Conservation (phyloP, 64 coral and sea anemone species). For the Montipora foliosa region DNA sequence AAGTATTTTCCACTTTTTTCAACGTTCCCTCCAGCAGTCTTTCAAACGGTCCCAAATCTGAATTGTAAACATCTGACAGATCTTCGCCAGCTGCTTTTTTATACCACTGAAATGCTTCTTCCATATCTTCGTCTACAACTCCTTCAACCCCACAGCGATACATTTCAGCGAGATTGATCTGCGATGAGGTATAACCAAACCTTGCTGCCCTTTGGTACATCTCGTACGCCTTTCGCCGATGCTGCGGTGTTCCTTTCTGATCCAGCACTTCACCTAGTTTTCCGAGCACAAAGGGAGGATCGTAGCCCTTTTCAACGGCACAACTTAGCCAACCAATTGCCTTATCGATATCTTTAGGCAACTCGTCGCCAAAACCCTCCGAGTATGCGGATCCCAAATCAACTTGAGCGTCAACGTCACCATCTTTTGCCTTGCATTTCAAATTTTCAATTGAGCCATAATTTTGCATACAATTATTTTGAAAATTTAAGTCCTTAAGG, state of each 20-base stretch:
- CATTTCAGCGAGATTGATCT: constrained; percentile 78
- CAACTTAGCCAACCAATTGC: constrained; percentile 79
- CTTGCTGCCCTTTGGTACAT: constrained; percentile 66
- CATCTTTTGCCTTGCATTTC: constrained; percentile 16
- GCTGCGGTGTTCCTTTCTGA: background rate
- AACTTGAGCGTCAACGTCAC: background rate
- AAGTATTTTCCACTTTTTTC: background rate
- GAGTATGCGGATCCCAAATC: constrained; percentile 32
- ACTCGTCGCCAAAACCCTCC: constrained; percentile 13
- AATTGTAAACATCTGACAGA: background rate
- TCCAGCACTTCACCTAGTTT: constrained; percentile 56
- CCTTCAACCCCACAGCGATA: constrained; percentile 77
- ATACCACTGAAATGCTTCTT: constrained; percentile 85
- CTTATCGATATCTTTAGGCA: constrained; percentile 64
- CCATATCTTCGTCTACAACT: constrained; percentile 76
- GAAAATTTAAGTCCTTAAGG: background rate
- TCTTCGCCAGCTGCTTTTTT: constrained; percentile 84
- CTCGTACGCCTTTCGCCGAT: constrained; percentile 70
- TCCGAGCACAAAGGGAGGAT: background rate
- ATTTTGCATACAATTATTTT: background rate
- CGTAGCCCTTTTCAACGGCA: constrained; percentile 15
- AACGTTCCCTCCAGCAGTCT: background rate
- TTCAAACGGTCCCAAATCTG: background rate
- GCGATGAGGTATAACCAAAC: constrained; percentile 3
- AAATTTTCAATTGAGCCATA: constrained; percentile 38